Base-by-base conservation (phyloP, 2,797 vertebrate genomes). In the Prionace glauca region DNA sequence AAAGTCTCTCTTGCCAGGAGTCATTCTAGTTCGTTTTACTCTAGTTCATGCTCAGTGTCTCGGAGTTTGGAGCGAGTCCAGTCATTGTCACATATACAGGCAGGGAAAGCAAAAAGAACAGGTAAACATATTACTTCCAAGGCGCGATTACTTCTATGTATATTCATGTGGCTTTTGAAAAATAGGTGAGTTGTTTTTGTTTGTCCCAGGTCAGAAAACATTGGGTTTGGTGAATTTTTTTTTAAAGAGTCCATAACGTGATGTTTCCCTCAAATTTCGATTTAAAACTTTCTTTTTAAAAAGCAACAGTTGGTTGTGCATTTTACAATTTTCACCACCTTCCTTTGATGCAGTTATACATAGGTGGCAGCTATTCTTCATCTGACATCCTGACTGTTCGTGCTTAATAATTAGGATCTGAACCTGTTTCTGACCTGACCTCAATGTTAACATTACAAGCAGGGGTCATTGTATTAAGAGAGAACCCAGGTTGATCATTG, bases 1-100 rank as follows among this genome's bases (percentile, higher is more conserved):
- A 98, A 97, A 7, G 96, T 98, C 45, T 96, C 96, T 45, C 86
- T 98, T 32, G 97, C 97, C 8, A 97, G 98, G 96, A 98, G 98
- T 94, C 96, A 97, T 96, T 99, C 98, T 5, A 97, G 96, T 95
- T 96, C 96, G 72, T 99, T 98, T 96, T 98, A 97, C 96, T 98
- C 98, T 32, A 96, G 96, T 71, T 97, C 98, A 95, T 98, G 98
- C 79, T 97, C 97, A 22, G 97, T 97, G 93, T 98, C 98, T 41
- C 97, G 98, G 67, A 98, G 98, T 96, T 96, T 98, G 95, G 98
- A 98, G 36, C 97, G 95, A 50, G 97, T 97, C 12, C 96, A 97
- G 20, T 98, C 97, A 14, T 96, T 96, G 1, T 98, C 97, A 90
- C 97, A 97, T 96, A 96, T 79, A 87, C 36, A 95, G 91, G 81